Percentiles rank a stretch among this genome's conserved stretches.
These are phyloP conservation scores for Furcifer pardalis DNA, from an alignment of 2,797 vertebrate genomes.

Conservation along the genomic window DNA sequence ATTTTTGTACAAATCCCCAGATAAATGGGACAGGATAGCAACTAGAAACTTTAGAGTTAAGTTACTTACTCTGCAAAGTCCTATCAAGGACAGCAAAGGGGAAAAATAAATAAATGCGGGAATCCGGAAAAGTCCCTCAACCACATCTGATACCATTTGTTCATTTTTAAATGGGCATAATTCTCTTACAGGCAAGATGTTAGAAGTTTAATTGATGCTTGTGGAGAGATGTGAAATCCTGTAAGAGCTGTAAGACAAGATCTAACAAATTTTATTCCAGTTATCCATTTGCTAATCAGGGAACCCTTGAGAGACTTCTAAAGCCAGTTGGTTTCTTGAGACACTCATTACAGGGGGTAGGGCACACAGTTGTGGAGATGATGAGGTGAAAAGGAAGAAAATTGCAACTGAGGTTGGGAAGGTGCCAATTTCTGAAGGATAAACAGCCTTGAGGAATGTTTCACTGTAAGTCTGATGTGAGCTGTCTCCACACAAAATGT, in stretches of 20 bases:
- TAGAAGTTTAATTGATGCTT: slow-evolving; percentile 38
- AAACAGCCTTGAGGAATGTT: neutral
- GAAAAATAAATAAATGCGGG: slow-evolving; percentile 17
- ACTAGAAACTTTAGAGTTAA: neutral
- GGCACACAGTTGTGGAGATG: neutral
- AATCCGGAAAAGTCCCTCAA: slow-evolving; percentile 21
- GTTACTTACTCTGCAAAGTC: neutral
- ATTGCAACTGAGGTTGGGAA: neutral
- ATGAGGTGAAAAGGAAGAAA: neutral
- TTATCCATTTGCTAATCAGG: slow-evolving; percentile 31
- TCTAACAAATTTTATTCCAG: slow-evolving; percentile 13
- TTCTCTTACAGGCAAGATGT: slow-evolving; percentile 2
- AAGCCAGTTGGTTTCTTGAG: slow-evolving; percentile 8
- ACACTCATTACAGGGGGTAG: slow-evolving; percentile 8
- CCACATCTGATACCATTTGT: neutral
- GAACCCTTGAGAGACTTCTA: slow-evolving; percentile 1
- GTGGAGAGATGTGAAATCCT: slow-evolving; percentile 20
- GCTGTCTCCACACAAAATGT: no score
- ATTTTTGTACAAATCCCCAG: neutral
- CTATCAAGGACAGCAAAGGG: neutral
- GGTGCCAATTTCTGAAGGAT: neutral
- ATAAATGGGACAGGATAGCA: neutral
- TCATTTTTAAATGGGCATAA: slow-evolving; percentile 4
- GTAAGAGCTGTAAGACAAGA: slow-evolving; percentile 13
- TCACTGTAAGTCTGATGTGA: slow-evolving; percentile 5